Conservation (phyloP, 2,888 invertebrate species). For the Pollenia amentaria region DNA sequence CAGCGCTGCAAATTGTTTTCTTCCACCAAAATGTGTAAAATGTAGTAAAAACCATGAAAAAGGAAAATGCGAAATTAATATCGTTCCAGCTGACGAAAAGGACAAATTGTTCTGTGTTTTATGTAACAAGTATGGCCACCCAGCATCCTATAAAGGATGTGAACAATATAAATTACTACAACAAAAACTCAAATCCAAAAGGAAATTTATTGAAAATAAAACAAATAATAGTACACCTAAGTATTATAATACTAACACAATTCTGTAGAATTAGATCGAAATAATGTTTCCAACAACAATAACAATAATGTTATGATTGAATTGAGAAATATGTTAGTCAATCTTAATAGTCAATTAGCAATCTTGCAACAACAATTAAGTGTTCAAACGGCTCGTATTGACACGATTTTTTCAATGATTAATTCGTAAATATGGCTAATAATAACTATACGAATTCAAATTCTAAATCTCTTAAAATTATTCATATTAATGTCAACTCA, state of each 20-base stretch:
- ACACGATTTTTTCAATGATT: no score
- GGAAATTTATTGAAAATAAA: no score
- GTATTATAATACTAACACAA: no score
- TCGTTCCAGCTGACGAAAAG: background rate
- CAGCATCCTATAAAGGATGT: background rate
- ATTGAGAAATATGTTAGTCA: background rate
- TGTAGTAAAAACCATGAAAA: background rate
- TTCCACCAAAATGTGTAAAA: background rate
- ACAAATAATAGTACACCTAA: background rate
- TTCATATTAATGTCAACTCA: no score
- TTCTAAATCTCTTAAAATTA: no score
- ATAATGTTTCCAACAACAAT: no score
- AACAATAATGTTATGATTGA: no score
- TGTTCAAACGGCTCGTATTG: no score
- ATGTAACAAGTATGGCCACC: slow-evolving; percentile 10
- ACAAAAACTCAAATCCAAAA: slow-evolving; percentile 1
- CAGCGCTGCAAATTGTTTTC: slow-evolving; percentile 1
- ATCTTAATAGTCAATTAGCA: slow-evolving; percentile 13
- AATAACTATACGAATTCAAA: no score
- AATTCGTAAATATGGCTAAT: no score
- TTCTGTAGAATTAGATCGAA: no score
- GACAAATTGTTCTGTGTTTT: background rate
- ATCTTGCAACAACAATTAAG: slow-evolving; percentile 1
- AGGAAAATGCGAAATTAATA: background rate
- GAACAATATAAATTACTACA: background rate